Percentiles rank a stretch among this genome's conserved stretches.
Evolutionary conservation across 1,140 invertebrate species (phyloP).

Genomic region (Chironomus striatipennis): DNA sequence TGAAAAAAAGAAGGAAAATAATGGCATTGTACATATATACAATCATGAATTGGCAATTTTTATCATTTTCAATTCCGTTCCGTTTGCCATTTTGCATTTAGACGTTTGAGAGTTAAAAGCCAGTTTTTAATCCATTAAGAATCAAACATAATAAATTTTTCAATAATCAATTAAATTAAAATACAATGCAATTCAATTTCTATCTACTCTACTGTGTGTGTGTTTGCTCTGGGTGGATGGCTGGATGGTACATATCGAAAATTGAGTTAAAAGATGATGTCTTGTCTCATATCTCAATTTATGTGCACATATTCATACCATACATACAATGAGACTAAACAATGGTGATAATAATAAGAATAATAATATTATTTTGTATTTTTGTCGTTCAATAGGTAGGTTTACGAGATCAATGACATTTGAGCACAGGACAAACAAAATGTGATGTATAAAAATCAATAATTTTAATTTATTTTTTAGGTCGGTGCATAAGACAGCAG

Average conservation of each 20-base stretch:
- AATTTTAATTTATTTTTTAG: constrained; percentile 15
- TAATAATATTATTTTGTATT: no score
- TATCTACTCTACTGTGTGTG: neutral
- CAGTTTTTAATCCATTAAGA: neutral
- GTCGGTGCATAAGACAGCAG: neutral
- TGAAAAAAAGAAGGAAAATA: no score
- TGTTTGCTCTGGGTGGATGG: no score
- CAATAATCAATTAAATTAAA: constrained; percentile 15
- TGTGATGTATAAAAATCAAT: neutral
- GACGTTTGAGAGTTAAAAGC: constrained; percentile 1
- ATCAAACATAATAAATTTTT: neutral
- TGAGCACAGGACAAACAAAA: neutral
- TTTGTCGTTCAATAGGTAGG: neutral
- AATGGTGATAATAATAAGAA: neutral
- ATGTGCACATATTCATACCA: no score
- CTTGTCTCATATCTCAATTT: neutral
- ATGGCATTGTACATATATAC: no score
- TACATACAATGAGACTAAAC: neutral
- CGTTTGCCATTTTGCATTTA: constrained; percentile 7
- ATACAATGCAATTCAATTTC: constrained; percentile 5
- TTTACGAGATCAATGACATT: constrained; percentile 6
- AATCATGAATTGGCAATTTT: neutral
- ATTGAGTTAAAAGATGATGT: neutral
- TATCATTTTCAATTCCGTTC: neutral
- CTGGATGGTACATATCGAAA: neutral